Evolutionary conservation across 2,113 vertebrate genomes (phyloP).

Genomic region (Aix galericulata): DNA sequence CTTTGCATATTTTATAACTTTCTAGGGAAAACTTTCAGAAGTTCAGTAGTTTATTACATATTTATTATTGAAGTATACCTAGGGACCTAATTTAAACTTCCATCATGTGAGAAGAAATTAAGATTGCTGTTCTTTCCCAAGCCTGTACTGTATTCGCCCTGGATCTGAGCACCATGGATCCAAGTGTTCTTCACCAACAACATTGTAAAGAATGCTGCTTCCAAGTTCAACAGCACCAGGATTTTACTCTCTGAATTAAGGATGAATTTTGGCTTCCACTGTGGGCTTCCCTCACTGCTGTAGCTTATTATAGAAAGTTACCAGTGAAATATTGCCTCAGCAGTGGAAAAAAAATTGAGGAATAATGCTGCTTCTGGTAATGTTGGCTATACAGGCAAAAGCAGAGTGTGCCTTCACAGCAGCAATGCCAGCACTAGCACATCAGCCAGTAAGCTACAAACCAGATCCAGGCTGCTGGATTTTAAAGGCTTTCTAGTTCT

Average conservation of each 20-base stretch:
- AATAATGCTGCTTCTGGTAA: neutral
- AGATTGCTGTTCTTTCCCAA: neutral
- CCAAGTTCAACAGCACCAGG: neutral
- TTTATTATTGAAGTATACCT: conserved; percentile 10
- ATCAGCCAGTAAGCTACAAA: neutral
- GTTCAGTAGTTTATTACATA: conserved; percentile 13
- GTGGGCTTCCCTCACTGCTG: neutral
- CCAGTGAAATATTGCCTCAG: neutral
- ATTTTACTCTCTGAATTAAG: neutral
- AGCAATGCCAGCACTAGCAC: neutral
- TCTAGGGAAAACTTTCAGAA: conserved; percentile 18
- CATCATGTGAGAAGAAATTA: neutral
- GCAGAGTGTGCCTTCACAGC: neutral
- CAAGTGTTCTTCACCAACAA: neutral
- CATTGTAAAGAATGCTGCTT: neutral
- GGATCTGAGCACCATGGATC: neutral
- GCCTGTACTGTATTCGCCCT: neutral
- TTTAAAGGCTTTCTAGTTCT: neutral
- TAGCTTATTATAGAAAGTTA: neutral
- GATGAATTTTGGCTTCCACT: neutral
- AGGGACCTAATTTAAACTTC: neutral
- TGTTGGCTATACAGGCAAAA: neutral
- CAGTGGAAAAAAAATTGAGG: neutral
- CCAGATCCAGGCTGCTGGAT: neutral
- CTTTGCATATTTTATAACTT: conserved; percentile 28